Conservation (phyloP, 2,888 invertebrate genomes). For the Drosophila kanekoi region DNA sequence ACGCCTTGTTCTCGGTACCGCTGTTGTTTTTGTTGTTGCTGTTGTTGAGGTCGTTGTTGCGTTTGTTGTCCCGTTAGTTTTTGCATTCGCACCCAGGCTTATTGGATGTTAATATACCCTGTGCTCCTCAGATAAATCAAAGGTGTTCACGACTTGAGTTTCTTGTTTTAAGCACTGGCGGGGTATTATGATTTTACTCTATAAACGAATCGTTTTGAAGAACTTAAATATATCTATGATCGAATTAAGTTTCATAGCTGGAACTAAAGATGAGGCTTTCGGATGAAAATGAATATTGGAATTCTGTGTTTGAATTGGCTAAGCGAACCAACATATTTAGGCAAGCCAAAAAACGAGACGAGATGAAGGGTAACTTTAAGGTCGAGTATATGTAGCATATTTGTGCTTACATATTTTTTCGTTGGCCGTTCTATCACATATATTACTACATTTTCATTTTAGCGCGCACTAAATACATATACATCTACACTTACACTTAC, state of each 20-base stretch:
- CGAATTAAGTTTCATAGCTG: no score
- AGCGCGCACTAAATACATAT: constrained; percentile 59
- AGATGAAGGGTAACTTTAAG: constrained; percentile 12
- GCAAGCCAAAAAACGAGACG: no score
- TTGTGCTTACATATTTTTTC: constrained; percentile 18
- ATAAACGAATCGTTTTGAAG: no score
- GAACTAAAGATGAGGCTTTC: no score
- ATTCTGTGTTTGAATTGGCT: no score
- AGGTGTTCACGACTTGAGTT: no score
- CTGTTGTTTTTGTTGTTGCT: background rate
- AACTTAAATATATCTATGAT: no score
- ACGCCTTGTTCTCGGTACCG: constrained; percentile 52
- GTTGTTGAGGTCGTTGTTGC: constrained; percentile 13
- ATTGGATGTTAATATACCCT: constrained; percentile 43
- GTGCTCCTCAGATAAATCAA: background rate
- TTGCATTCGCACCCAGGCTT: constrained; percentile 57
- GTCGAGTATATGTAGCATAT: constrained; percentile 27
- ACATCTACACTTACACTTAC: constrained; percentile 23
- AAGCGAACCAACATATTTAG: no score
- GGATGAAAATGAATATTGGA: no score
- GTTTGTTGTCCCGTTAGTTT: constrained; percentile 52
- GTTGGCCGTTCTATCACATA: constrained; percentile 53
- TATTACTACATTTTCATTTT: constrained; percentile 76
- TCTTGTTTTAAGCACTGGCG: no score
- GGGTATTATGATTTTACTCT: no score